Evolutionary conservation across 1,140 invertebrate genomes (phyloP).

Genomic region (Drosophila paulistorum): DNA sequence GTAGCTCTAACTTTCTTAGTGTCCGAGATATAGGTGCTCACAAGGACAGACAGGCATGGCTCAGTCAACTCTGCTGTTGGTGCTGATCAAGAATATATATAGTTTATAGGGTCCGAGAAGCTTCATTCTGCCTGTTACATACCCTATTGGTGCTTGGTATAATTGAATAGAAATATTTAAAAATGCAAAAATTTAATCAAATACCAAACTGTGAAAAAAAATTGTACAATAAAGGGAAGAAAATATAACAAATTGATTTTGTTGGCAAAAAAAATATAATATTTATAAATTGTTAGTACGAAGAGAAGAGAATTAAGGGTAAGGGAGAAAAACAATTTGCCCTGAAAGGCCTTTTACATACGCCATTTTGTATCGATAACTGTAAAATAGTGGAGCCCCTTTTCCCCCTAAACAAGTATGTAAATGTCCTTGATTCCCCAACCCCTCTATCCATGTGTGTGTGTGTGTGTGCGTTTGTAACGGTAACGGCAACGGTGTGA

Average conservation of each 20-base stretch:
- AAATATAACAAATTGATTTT: background rate
- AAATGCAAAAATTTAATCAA: slow-evolving; percentile 43
- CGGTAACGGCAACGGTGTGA: slow-evolving; percentile 71
- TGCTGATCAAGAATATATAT: too few relatives aligned
- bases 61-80: too few relatives aligned
- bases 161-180: slow-evolving; percentile 18
- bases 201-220: slow-evolving; percentile 36
- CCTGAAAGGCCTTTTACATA: slow-evolving; percentile 59
- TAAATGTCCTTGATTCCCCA: slow-evolving; percentile 12
- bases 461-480: slow-evolving; percentile 34
- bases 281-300: slow-evolving; percentile 50
- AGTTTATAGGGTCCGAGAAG: too few relatives aligned
- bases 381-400: slow-evolving; percentile 17
- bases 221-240: background rate
- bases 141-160: background rate
- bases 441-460: background rate
- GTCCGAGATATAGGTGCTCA: too few relatives aligned
- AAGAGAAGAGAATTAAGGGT: background rate
- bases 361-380: slow-evolving; percentile 70
- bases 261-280: slow-evolving; percentile 46
- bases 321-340: slow-evolving; percentile 68
- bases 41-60: too few relatives aligned
- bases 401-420: slow-evolving; percentile 7
- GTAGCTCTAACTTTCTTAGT: too few relatives aligned
- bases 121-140: too few relatives aligned